Base-by-base conservation (phyloP, 2,888 invertebrate species). In the Aphodius sticticus region DNA sequence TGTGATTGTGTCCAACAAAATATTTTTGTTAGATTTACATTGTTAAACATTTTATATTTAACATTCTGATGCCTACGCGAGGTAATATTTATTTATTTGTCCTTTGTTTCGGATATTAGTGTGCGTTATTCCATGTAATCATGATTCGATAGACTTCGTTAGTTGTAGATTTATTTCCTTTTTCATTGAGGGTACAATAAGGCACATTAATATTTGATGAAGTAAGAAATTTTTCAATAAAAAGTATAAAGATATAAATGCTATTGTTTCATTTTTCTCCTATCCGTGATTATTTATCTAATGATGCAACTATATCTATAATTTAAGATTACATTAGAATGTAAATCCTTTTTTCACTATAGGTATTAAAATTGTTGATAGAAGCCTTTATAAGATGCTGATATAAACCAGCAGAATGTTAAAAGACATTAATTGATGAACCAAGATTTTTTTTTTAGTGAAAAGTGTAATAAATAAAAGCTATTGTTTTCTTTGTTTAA, bases 201-300 rank as follows among this genome's bases (percentile, higher is more conserved):
- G 86, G 86, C 87, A 87, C 85, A 85, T 86, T 86, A 85, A 83
- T 87, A 87, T 86, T 86, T 85, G 86, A 84, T 84, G 82, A 85
- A 82, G 85, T 84, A 81, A 82, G 84, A 77, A 69, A 77, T 77
- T 79, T 80, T 80, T 35, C 80, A 80, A 80, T 80, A 80, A 80
- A 80, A 26, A 26, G 26, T 26, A 26, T 26, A 26, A 26, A 26
- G 26, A 26, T 26, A 26, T 26, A 26, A 26, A 26, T 26, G 26
- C 26, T 26, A 26, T 26, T 2, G 26, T 26, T 26, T 26, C 3
- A 26, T 26, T 26, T 26, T 26, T 26, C 26, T 26, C 26, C 26
- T 26, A 26, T 26, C 26, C 26, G 26, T 26, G 26, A 26, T 26
- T 1, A 26, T 26, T 26, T 2, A 26, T 26, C 26, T 26, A 26